These are phyloP conservation scores for Meriones unguiculatus DNA, from an alignment of 2,113 vertebrate species.

Conservation along the genomic window DNA sequence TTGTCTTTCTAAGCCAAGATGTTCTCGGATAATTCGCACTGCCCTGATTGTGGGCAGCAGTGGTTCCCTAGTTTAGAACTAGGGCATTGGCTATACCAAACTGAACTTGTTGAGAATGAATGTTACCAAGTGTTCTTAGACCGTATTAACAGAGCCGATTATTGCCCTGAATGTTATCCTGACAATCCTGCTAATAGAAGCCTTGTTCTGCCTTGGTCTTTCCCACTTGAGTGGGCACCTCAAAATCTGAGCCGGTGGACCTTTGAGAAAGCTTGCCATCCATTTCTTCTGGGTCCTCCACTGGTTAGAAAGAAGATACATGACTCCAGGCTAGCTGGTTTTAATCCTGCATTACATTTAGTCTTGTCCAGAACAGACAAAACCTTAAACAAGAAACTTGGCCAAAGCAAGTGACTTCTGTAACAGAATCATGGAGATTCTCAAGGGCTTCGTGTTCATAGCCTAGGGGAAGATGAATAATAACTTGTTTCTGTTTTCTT, in stretches of 20 bases:
- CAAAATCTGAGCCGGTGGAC: slow-evolving; percentile 81
- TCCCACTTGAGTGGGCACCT: slow-evolving; percentile 81
- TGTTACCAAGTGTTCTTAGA: slow-evolving; percentile 83
- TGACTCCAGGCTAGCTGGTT: slow-evolving; percentile 79
- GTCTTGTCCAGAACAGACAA: slow-evolving; percentile 80
- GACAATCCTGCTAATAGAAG: slow-evolving; percentile 81
- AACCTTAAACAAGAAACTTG: slow-evolving; percentile 81
- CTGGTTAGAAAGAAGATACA: slow-evolving; percentile 80
- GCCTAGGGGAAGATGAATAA: slow-evolving; percentile 35
- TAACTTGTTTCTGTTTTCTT: slow-evolving; percentile 1
- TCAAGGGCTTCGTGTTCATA: slow-evolving; percentile 42
- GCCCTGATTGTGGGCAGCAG: slow-evolving; percentile 80
- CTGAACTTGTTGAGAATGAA: slow-evolving; percentile 81
- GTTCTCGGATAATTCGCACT: slow-evolving; percentile 82
- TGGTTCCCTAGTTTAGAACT: slow-evolving; percentile 83
- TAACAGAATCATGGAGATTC: slow-evolving; percentile 13
- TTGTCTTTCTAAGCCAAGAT: slow-evolving; percentile 62
- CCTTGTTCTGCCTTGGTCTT: slow-evolving; percentile 81
- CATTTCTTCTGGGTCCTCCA: slow-evolving; percentile 81
- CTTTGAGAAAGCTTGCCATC: slow-evolving; percentile 82
- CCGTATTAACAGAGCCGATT: slow-evolving; percentile 80
- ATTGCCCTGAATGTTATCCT: slow-evolving; percentile 82
- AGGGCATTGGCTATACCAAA: slow-evolving; percentile 83
- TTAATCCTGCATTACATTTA: slow-evolving; percentile 80
- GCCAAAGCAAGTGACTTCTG: slow-evolving; percentile 71